A percentile compares a stretch with the other conserved stretches of the same genome.
Conservation (phyloP, 2,113 vertebrate species). For the Alosa alosa region DNA sequence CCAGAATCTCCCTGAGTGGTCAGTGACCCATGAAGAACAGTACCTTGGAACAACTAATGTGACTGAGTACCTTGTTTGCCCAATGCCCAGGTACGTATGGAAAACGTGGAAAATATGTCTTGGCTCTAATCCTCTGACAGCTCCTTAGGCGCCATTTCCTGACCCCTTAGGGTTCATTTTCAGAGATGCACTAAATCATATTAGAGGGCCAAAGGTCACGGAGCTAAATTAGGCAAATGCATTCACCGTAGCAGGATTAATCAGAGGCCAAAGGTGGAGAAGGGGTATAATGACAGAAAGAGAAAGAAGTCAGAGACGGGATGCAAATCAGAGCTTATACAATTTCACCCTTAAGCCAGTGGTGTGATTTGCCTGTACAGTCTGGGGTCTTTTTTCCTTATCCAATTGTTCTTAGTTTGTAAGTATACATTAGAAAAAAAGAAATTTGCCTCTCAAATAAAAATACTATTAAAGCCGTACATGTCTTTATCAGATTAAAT, state of each 20-base stretch:
- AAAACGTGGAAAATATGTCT: not conserved
- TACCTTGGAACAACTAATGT: not conserved
- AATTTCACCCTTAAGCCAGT: not conserved
- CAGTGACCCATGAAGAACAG: slow-evolving; percentile 4
- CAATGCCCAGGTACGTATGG: not conserved
- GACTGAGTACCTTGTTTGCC: not conserved
- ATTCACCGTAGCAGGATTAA: slow-evolving; percentile 9
- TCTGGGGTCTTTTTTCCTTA: not conserved
- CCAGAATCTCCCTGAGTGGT: not conserved
- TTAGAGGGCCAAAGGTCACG: not conserved
- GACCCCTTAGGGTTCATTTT: slow-evolving; percentile 48
- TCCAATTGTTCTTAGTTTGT: no score
- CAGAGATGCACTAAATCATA: slow-evolving; percentile 24
- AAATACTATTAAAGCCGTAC: not conserved
- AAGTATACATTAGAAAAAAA: no score
- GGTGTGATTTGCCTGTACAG: not conserved
- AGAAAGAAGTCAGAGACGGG: not conserved
- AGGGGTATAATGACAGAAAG: not conserved
- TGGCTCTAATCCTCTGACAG: not conserved
- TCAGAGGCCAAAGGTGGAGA: not conserved
- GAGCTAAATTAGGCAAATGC: slow-evolving; percentile 16
- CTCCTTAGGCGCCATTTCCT: slow-evolving; percentile 48
- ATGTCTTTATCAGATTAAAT: not conserved
- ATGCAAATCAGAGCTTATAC: no score
- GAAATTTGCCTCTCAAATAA: not conserved